These are phyloP conservation scores for Notarius lentiginosus DNA, from an alignment of 2,113 vertebrate species.

Conservation along the genomic window DNA sequence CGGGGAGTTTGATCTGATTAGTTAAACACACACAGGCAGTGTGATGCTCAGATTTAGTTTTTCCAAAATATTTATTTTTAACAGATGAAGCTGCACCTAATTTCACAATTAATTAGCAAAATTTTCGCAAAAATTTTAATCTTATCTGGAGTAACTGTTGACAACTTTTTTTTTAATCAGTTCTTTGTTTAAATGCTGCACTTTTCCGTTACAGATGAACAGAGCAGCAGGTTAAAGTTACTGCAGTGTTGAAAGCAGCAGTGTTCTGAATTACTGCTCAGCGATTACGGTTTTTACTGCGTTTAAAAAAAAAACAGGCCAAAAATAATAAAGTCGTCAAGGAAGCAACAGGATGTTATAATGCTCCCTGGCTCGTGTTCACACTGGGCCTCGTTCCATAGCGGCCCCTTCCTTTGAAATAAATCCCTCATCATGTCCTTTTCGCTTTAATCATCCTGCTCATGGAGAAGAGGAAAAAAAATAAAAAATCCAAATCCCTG, in stretches of 20 bases:
- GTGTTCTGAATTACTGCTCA: not conserved
- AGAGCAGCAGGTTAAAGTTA: not conserved
- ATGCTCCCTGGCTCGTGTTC: not conserved
- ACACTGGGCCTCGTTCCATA: not conserved
- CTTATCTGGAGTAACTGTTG: not conserved
- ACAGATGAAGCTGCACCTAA: not conserved
- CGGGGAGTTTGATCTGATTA: not conserved
- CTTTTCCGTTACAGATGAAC: not conserved
- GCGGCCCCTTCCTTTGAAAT: not conserved
- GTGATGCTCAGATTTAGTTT: not conserved
- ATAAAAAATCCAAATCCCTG: not conserved
- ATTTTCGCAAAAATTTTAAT: not conserved
- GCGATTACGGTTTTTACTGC: not conserved
- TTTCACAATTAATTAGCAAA: not conserved
- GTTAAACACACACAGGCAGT: not conserved
- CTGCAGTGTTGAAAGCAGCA: not conserved
- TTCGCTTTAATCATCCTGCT: not conserved
- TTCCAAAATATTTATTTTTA: not conserved
- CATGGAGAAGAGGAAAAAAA: not conserved
- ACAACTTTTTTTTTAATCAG: not conserved
- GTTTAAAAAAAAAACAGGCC: not conserved
- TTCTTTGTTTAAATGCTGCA: not conserved
- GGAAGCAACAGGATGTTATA: not conserved
- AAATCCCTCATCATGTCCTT: not conserved
- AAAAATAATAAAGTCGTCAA: not conserved